phyloP scores from a whole-genome alignment of 2,888 invertebrate genomes.

The Netelia inedita region DNA sequence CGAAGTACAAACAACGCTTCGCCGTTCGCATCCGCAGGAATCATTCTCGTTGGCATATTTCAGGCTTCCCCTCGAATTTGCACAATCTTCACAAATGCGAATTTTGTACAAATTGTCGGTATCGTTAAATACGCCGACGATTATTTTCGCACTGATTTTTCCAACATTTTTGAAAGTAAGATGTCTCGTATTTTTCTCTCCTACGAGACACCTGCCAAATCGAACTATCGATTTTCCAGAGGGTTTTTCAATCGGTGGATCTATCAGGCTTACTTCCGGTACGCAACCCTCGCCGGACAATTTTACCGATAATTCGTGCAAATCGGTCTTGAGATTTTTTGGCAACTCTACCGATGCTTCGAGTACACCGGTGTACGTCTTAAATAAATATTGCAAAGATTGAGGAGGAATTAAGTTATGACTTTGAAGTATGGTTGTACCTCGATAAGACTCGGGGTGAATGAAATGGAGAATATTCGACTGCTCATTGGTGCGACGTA shows the following conservation, averaged over 20 bases:
- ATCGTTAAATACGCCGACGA: constrained; percentile 82
- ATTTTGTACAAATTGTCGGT: constrained; percentile 67
- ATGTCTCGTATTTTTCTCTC: constrained; percentile 71
- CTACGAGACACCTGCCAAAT: constrained; percentile 82
- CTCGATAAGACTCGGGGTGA: constrained; percentile 84
- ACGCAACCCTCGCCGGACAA: constrained; percentile 84
- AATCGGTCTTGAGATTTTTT: constrained; percentile 56
- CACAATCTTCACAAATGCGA: not conserved
- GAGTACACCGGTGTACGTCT: constrained; percentile 79
- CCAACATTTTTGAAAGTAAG: constrained; percentile 84
- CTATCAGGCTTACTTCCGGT: constrained; percentile 83
- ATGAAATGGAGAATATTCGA: constrained; percentile 81
- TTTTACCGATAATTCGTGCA: constrained; percentile 75
- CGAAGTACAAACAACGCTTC: constrained; percentile 69
- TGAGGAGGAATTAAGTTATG: not conserved
- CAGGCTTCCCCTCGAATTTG: not conserved
- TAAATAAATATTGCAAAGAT: constrained; percentile 16
- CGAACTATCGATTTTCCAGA: constrained; percentile 75
- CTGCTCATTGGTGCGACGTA: constrained; percentile 82
- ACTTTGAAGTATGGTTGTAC: constrained; percentile 74
- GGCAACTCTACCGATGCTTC: constrained; percentile 77
- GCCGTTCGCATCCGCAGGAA: constrained; percentile 33
- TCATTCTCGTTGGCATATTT: constrained; percentile 15
- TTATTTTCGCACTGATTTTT: constrained; percentile 82
- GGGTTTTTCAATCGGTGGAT: constrained; percentile 77